These are phyloP conservation scores for Cosmia trapezina DNA, from an alignment of 2,888 invertebrate species.

Conservation along the genomic window DNA sequence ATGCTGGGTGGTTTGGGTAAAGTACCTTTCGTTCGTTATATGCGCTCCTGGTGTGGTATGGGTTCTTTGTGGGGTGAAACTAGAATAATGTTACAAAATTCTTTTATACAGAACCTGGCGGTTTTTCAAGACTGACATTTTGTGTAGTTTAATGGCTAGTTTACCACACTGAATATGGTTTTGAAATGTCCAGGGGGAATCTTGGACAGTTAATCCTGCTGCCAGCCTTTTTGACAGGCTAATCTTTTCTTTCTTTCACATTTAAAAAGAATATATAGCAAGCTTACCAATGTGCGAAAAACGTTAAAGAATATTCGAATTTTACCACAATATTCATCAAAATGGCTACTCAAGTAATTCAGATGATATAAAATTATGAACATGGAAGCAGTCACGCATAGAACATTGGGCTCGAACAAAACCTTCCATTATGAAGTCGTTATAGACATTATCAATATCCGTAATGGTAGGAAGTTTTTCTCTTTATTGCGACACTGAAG, in stretches of 20 bases:
- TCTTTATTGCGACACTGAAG: conserved; percentile 68
- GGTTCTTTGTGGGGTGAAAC: not conserved
- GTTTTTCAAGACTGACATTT: not conserved
- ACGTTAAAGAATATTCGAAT: not conserved
- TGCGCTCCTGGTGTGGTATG: conserved; percentile 37
- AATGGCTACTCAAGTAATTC: conserved; percentile 40
- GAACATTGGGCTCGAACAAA: conserved; percentile 63
- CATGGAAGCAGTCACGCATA: conserved; percentile 50
- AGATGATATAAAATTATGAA: conserved; percentile 52
- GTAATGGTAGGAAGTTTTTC: conserved; percentile 72
- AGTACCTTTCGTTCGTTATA: conserved; percentile 23
- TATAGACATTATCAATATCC: conserved; percentile 74
- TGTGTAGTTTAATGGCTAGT: not conserved
- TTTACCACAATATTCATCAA: too few species aligned
- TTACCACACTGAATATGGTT: not conserved
- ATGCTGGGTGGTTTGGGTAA: conserved; percentile 34
- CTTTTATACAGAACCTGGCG: not conserved
- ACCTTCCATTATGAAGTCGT: conserved; percentile 56
- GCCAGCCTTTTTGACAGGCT: not conserved
- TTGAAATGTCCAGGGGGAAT: not conserved
- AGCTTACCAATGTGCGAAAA: not conserved
- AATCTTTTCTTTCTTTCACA: not conserved
- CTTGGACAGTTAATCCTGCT: not conserved
- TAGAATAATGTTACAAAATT: not conserved
- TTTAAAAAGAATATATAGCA: not conserved